phyloP scores from a whole-genome alignment of 2,888 invertebrate genomes.

The Melinaea marsaeus region DNA sequence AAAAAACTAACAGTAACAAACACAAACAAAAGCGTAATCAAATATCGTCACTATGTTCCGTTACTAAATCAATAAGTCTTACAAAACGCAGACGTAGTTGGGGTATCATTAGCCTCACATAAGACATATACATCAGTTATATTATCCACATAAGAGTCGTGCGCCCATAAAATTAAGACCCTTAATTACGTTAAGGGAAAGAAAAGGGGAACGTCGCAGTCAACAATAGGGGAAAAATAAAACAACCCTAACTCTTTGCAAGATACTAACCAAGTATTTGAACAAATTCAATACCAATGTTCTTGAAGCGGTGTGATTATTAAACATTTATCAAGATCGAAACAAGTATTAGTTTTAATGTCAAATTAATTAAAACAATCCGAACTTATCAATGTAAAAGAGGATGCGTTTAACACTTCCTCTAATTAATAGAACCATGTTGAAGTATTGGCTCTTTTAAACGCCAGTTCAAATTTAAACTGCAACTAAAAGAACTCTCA shows the following conservation, averaged over 20 bases:
- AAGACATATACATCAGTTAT: slow-evolving; percentile 14
- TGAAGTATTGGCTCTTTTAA: slow-evolving; percentile 14
- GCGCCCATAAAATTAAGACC: slow-evolving; percentile 33
- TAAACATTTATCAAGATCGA: too few relatives aligned
- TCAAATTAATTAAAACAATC: too few relatives aligned
- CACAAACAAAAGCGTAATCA: neutral
- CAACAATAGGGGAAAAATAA: slow-evolving; percentile 23
- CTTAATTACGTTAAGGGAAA: slow-evolving; percentile 32
- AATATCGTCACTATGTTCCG: neutral
- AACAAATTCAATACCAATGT: too few relatives aligned
- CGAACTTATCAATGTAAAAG: too few relatives aligned
- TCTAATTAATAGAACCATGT: too few relatives aligned
- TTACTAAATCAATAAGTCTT: slow-evolving; percentile 21
- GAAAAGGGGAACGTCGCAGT: slow-evolving; percentile 27
- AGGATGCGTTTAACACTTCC: too few relatives aligned
- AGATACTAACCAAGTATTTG: slow-evolving; percentile 10
- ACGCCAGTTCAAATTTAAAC: slow-evolving; percentile 26
- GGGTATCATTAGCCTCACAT: slow-evolving; percentile 20
- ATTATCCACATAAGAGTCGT: slow-evolving; percentile 32
- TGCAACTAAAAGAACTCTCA: too few relatives aligned
- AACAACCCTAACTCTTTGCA: slow-evolving; percentile 14
- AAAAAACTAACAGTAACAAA: too few relatives aligned
- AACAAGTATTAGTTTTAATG: too few relatives aligned
- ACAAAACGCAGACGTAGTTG: slow-evolving; percentile 38
- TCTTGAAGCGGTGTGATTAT: too few relatives aligned